Evolutionary conservation across 2,888 invertebrate species (phyloP), one percentile per base, ranked within the genome.

Genomic region (Seira ritae): DNA sequence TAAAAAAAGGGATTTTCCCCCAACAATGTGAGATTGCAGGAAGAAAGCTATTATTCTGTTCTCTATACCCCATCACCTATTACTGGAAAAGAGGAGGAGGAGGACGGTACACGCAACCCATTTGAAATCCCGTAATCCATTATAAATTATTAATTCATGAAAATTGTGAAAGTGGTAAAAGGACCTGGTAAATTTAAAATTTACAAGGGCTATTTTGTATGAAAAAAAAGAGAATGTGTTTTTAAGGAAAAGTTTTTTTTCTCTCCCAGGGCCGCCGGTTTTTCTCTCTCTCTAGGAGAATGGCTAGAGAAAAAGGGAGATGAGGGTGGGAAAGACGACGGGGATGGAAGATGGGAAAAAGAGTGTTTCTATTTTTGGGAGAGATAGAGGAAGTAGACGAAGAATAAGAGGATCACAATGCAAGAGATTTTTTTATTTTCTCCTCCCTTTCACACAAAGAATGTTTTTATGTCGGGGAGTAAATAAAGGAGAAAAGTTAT

Each of bases 401-500:
- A 31, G 31, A 31, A 31, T 31, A 31, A 31, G 31, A 31, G 3
- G 31, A 31, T 31, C 31, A 31, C 31, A 55, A 12, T 55, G 55
- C 55, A 55, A 3, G 12, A 55, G 55, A 17, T 12, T 55, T 31
- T 31, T 17, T 55, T 55, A 55, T 55, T 55, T 55, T 55, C 55
- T 55, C 17, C 31, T 31, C 31, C 31, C 31, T 31, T 31, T 55
- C 31, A 31, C 31, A 31, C 55, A 55, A 55, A 55, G 55, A 55
- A n/a, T 55, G 55, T 55, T 31, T 31, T 31, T 31, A 31, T 55
- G 55, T 55, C 12, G 55, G 12, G 15, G 15, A 55, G 55, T 12
- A 55, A 55, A 55, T 55, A 55, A 55, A 55, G 17, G 55, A 17
- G 17, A 17, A 55, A 55, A 55, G 55, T 55, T 55, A 55, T 55